These are phyloP conservation scores for Dinocampus coccinellae DNA, from an alignment of 2,888 invertebrate genomes.

Conservation along the genomic window DNA sequence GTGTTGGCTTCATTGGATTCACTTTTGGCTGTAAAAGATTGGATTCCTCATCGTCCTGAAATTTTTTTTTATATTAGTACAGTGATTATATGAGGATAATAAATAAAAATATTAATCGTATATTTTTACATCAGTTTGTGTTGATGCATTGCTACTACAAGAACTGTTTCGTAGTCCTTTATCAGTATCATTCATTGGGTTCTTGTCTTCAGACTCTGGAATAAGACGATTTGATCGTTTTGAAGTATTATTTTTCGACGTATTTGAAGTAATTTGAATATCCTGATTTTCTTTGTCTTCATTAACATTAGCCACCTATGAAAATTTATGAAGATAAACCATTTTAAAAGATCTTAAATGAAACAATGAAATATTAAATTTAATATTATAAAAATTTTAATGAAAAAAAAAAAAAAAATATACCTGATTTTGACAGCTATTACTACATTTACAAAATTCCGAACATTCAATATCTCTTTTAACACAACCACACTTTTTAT, in stretches of 20 bases:
- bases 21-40: conserved; percentile 39
- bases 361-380: conserved; percentile 5
- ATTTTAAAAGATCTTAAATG: conserved; percentile 15
- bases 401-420: not conserved
- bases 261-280: not conserved
- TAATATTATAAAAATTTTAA: not conserved
- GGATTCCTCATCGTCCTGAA: not conserved
- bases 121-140: not conserved
- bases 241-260: not conserved
- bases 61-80: not conserved
- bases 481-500: conserved; percentile 52
- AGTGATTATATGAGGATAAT: not conserved
- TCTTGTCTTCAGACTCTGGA: not conserved
- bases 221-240: not conserved
- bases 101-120: no score
- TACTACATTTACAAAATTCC: conserved; percentile 48
- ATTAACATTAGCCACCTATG: not conserved
- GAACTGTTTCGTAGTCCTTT: not conserved
- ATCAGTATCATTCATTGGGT: not conserved
- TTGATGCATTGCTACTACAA: not conserved
- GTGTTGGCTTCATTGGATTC: conserved; percentile 57
- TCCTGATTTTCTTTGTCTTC: not conserved
- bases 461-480: conserved; percentile 46
- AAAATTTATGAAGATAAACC: not conserved
- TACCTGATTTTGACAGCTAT: conserved; percentile 54